These are phyloP conservation scores for Tetheella fluctuosa DNA, from an alignment of 2,888 invertebrate species.

Conservation along the genomic window DNA sequence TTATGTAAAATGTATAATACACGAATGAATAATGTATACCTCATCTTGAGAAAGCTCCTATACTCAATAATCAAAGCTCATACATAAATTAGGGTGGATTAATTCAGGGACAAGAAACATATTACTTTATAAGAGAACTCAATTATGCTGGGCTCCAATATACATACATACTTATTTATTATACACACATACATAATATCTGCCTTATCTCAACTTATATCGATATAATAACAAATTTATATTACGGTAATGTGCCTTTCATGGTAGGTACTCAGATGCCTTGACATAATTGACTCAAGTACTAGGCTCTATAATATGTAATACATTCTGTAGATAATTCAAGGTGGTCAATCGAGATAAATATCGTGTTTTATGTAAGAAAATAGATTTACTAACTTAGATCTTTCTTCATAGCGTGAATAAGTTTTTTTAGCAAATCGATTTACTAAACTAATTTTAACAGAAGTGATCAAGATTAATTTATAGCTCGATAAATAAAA, in stretches of 20 bases:
- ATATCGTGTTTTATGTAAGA: not conserved
- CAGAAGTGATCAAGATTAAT: not conserved
- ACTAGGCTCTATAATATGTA: slow-evolving; percentile 9
- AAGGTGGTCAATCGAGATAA: slow-evolving; percentile 5
- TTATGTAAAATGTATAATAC: too few relatives aligned
- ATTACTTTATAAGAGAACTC: not conserved
- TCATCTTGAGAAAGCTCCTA: too few relatives aligned
- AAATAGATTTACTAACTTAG: slow-evolving; percentile 8
- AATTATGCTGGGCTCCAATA: not conserved
- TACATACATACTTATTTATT: not conserved
- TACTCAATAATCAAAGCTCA: too few relatives aligned
- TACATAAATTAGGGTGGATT: not conserved
- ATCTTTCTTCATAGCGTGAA: slow-evolving; percentile 4
- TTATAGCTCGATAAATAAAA: not conserved
- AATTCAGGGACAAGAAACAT: not conserved
- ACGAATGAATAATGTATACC: too few relatives aligned
- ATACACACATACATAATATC: not conserved
- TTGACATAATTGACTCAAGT: slow-evolving; percentile 13
- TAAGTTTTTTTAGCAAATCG: not conserved
- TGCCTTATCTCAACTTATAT: not conserved
- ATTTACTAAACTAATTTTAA: not conserved
- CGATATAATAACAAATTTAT: not conserved
- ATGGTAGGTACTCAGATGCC: slow-evolving; percentile 9
- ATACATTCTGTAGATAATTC: not conserved
- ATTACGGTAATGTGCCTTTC: slow-evolving; percentile 1